Evolutionary conservation across 2,888 invertebrate genomes (phyloP), one percentile per base, ranked within the genome.

Genomic region (Polydrusus cervinus): DNA sequence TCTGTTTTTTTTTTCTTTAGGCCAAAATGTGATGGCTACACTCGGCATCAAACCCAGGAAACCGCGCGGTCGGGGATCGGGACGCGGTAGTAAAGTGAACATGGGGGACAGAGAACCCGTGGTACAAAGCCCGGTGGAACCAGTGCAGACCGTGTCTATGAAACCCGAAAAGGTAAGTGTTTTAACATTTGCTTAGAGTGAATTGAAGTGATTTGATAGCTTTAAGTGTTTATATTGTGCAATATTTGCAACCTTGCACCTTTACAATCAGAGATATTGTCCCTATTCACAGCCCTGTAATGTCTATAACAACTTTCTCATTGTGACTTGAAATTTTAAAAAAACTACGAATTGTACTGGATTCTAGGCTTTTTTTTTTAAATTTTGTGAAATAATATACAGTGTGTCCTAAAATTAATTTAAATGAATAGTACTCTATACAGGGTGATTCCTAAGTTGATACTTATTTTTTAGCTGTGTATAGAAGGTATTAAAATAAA

Each of bases 11-110:
- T 43, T 34, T 13, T 14, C 53, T 73, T 14, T 61, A 74, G 77
- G 87, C 6, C 84, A 85, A 51, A 86, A 86, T 14, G 86, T 85
- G 6, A 82, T 85, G 47, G 85, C 85, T 30, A 86, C 86, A 16
- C 79, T 87, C 73, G 87, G 87, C 16, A 85, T 87, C 40, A 87
- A 86, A 75, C 86, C 87, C 3, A 84, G 87, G 66, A 87, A 86
- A 71, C 85, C 87, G 1, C 81, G 87, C 49, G 86, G 85, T 38
- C 77, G 83, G 18, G 84, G 85, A 13, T 76, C 84, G 18, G 84
- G 85, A 25, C 81, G 86, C 49, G 82, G 85, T n/a, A 78, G 85
- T 77, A 81, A 85, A 77, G 79, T 84, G 72, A 78, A 78, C 61
- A 76, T 78, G 76, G 78, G 78, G 0, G 82, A 76, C 13, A 47